Evolutionary conservation across 1,140 invertebrate genomes (phyloP), one percentile per base, ranked within the genome.

Genomic region (Drosophila teissieri): DNA sequence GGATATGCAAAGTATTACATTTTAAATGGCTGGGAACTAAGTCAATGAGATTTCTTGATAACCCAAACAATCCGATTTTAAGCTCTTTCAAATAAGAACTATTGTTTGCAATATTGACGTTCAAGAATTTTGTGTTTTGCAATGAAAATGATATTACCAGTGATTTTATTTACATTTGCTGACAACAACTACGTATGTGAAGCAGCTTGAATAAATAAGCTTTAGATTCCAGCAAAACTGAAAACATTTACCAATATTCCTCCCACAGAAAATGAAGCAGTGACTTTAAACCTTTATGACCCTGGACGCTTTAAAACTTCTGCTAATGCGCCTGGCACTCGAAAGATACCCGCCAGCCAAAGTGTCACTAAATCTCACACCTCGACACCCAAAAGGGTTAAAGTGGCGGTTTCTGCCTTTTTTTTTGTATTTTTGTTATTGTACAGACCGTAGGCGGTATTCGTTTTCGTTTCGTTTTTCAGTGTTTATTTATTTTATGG

Each of bases 401-500:
- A 75, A 46, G 42, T 10, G 8, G 55, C 45, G 45, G 36, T 19
- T 51, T n/a, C n/a, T n/a, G n/a, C n/a, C n/a, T n/a, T n/a, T n/a
- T n/a, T n/a, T n/a, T n/a, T n/a, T n/a, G n/a, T n/a, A n/a, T n/a
- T n/a, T 45, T 19, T 45, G 3, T 22, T 51, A 46, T 36, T 36
- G 31, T 67, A 44, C 56, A 34, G 60, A 45, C 60, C 64, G 51
- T 51, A 24, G 60, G 45, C 52, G 65, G 42, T 68, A 61, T 76
- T 77, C 36, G 52, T 77, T 76, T 76, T 77, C 39, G 44, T 77
- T 56, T 62, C 65, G 55, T 65, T 76, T 76, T 53, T 48, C 73
- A 62, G 45, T 70, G 73, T 68, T 75, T 78, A 83, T 86, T 88
- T 83, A 82, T 82, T 86, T 69, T 78, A 75, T 51, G 73, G 44